Evolutionary conservation across 2,113 vertebrate genomes (phyloP).

Genomic region (rat (Rattus norvegicus)): DNA sequence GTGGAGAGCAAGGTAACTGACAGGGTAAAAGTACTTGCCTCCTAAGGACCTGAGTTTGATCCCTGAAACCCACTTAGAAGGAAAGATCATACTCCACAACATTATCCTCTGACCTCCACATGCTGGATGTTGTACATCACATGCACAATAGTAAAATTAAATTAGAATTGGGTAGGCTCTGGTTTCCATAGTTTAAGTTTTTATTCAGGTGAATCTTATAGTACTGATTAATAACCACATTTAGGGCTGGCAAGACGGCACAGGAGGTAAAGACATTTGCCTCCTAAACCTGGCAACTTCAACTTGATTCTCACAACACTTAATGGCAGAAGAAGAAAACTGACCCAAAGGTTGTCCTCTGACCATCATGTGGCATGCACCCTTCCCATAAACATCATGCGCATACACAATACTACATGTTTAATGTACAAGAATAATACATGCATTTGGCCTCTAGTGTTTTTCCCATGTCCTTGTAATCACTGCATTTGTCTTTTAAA

Average conservation of each 20-base stretch:
- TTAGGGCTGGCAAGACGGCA: background rate
- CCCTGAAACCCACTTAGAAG: background rate
- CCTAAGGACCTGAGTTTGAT: background rate
- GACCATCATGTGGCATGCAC: background rate
- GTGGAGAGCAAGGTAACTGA: background rate
- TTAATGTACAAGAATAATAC: slow-evolving; percentile 35
- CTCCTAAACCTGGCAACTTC: background rate
- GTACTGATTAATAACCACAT: slow-evolving; percentile 21
- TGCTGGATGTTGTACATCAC: background rate
- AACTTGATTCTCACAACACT: background rate
- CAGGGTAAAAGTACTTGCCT: background rate
- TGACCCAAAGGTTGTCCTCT: background rate
- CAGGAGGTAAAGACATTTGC: background rate
- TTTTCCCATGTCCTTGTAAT: slow-evolving; percentile 1
- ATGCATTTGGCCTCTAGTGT: slow-evolving; percentile 10
- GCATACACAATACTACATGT: no score
- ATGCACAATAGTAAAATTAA: background rate
- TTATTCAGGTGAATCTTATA: slow-evolving; percentile 48
- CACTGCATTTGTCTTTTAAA: background rate
- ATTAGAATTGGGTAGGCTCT: background rate
- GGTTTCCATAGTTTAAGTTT: background rate
- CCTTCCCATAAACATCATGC: background rate
- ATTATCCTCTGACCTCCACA: background rate
- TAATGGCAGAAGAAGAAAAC: background rate
- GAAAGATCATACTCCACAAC: background rate